Base-by-base conservation (phyloP, 1,140 invertebrate genomes). In the Heterodera schachtii region DNA sequence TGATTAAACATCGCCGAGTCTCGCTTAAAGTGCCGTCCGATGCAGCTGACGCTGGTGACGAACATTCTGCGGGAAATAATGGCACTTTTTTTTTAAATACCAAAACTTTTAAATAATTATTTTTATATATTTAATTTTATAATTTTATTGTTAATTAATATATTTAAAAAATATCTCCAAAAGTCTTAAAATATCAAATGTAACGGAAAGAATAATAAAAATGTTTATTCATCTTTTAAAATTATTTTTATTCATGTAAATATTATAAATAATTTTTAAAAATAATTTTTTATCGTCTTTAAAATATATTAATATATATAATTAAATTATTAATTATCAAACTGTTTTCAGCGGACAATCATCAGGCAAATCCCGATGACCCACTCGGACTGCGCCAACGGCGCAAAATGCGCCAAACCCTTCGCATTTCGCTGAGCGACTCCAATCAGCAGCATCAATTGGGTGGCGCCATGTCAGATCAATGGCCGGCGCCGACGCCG, bases 1-100 rank as follows among this genome's bases (percentile, higher is more conserved):
- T 78, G 47, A 78, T 78, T 11, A 78, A 78, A 69, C 77, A 78
- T 47, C 52, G 77, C 7, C 57, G 77, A 31, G 77, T 78, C 44
- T 70, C 77, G 2, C 77, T 78, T 46, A 78, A 78, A 69, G 76
- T 78, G 31, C 77, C 64, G 47, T 52, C 49, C 6, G 49, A 6
- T 52, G 49, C 49, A 8, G 49, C 49, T 52, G 77, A 21, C 7
- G 77, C 31, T 64, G 70, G n/a, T 16, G 47, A 41, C 11, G 21
- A 69, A 64, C 49, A 69, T 69, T 16, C n/a, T 57, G 75, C 66
- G 1, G 77, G 19, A 21, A 41, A 71, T 19, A 41, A 46, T 19
- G 57, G 57, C 57, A 64, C 16, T 16, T 64, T 19, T 16, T 60
- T 64, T 60, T 52, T 52, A 52, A 8, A 52, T 52, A 8, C 9